phyloP scores from a whole-genome alignment of 2,113 vertebrate genomes.

The Lucifuga dentata region DNA sequence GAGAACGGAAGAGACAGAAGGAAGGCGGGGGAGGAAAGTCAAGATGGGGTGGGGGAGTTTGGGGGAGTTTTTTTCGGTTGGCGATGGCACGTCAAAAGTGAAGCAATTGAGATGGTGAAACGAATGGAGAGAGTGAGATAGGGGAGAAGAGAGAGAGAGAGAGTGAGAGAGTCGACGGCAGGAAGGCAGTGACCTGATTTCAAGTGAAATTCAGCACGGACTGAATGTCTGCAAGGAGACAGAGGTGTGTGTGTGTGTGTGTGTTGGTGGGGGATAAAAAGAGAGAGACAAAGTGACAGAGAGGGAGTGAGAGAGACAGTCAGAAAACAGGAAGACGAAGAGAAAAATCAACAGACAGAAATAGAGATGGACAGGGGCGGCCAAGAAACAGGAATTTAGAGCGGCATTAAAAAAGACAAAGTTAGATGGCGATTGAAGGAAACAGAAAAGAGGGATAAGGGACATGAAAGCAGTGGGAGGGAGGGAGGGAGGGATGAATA shows the following conservation, averaged over 20 bases:
- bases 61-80: background rate
- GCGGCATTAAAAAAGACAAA: constrained; percentile 52
- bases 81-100: constrained; percentile 61
- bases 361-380: constrained; percentile 9
- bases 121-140: constrained; percentile 47
- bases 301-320: constrained; percentile 23
- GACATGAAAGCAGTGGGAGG: constrained; percentile 36
- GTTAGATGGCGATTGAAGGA: constrained; percentile 27
- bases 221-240: constrained; percentile 76
- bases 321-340: constrained; percentile 9
- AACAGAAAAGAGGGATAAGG: constrained; percentile 37
- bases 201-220: constrained; percentile 86
- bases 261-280: no score
- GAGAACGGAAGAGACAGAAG: constrained; percentile 58
- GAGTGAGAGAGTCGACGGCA: constrained; percentile 45
- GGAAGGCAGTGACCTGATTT: constrained; percentile 85
- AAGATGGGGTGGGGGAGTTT: constrained; percentile 34
- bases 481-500: constrained; percentile 9
- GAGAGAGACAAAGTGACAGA: constrained; percentile 4
- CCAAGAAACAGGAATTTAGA: constrained; percentile 60
- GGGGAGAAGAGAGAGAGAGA: constrained; percentile 36
- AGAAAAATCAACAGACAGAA: constrained; percentile 3
- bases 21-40: constrained; percentile 55
- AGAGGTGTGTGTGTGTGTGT: no score
- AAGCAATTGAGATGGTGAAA: constrained; percentile 73